Conservation (phyloP, 2,888 invertebrate genomes). For the Ernsta delagoae region DNA sequence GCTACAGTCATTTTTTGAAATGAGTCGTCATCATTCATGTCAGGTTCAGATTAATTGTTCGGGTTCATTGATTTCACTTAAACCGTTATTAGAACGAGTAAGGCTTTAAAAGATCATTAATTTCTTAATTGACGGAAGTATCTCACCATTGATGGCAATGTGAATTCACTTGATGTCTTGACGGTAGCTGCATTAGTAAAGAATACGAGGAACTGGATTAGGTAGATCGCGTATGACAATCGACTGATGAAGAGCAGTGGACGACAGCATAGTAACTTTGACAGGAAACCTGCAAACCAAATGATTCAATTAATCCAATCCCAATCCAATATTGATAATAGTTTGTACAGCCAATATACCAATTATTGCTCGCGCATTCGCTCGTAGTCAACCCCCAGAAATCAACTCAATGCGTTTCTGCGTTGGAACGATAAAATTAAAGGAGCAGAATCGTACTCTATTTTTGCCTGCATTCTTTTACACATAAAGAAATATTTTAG, state of each 20-base stretch:
- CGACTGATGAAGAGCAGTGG: constrained; percentile 86
- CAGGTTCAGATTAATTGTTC: background rate
- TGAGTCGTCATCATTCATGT: background rate
- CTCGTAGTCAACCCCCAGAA: no score
- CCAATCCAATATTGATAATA: no score
- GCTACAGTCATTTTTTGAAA: no score
- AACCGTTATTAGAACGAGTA: background rate
- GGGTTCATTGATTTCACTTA: background rate
- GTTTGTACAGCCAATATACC: no score
- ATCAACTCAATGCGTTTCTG: no score
- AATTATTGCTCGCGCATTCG: no score
- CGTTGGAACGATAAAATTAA: no score
- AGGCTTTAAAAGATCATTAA: background rate
- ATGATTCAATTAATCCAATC: background rate
- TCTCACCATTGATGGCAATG: constrained; percentile 84
- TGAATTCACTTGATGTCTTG: constrained; percentile 85
- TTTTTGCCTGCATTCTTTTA: background rate
- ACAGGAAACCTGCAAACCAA: constrained; percentile 69
- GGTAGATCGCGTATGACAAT: constrained; percentile 87
- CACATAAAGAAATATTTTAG: background rate
- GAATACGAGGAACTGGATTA: constrained; percentile 87
- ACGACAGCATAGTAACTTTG: constrained; percentile 80
- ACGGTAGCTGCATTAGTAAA: constrained; percentile 87
- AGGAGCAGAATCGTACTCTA: no score
- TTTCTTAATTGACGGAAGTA: background rate